These are phyloP conservation scores for Ischnus inquisitorius DNA, from an alignment of 2,888 invertebrate species.

Conservation along the genomic window DNA sequence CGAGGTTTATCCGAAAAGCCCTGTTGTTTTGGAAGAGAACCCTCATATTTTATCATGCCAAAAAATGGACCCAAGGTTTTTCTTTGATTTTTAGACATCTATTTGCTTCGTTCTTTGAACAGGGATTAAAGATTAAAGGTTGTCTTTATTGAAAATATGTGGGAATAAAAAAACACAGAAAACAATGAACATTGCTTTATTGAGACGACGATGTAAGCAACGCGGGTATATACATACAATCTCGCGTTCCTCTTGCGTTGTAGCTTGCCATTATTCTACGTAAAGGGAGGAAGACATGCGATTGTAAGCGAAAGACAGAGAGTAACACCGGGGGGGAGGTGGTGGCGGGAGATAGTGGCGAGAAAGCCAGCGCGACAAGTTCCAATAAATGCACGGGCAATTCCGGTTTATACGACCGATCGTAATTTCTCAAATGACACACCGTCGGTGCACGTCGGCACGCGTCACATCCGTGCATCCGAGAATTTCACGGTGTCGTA, in stretches of 20 bases:
- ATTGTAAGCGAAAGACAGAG: background rate
- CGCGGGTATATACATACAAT: too few relatives aligned
- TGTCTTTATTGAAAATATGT: too few relatives aligned
- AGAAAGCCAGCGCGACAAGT: conserved; percentile 54
- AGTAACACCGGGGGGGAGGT: too few relatives aligned
- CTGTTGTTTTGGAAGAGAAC: background rate
- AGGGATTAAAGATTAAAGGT: too few relatives aligned
- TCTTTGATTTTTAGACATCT: too few relatives aligned
- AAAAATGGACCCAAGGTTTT: background rate
- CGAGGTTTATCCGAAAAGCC: background rate
- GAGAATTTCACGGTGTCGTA: conserved; percentile 69
- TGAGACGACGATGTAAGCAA: too few relatives aligned
- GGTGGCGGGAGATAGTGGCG: background rate
- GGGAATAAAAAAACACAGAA: too few relatives aligned
- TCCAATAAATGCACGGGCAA: conserved; percentile 70
- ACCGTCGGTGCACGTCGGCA: conserved; percentile 55
- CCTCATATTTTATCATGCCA: background rate
- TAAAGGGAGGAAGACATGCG: too few relatives aligned
- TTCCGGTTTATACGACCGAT: conserved; percentile 71
- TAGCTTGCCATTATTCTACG: too few relatives aligned
- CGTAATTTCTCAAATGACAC: conserved; percentile 70
- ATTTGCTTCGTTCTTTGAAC: too few relatives aligned
- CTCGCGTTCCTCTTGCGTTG: too few relatives aligned
- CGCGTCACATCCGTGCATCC: conserved; percentile 61
- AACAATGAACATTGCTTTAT: too few relatives aligned